These are phyloP conservation scores for Rhynchotus rufescens DNA, from an alignment of 2,797 vertebrate genomes.

Conservation along the genomic window DNA sequence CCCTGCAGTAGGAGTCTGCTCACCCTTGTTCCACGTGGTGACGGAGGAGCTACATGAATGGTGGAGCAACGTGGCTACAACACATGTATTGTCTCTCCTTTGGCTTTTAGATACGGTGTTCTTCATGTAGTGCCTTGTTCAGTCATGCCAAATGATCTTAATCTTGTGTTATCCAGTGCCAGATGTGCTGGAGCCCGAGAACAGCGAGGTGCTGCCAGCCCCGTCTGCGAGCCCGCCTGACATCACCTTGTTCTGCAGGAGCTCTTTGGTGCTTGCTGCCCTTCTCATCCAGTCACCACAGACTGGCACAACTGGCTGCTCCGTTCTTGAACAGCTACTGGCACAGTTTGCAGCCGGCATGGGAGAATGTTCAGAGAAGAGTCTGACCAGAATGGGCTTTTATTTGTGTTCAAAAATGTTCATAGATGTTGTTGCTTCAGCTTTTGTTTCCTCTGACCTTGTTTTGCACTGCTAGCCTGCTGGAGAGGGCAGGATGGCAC, in stretches of 20 bases:
- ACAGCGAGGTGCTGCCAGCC: background rate
- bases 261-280: conserved; percentile 6
- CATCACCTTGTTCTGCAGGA: conserved; percentile 41
- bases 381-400: background rate
- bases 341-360: background rate
- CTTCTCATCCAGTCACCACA: background rate
- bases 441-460: conserved; percentile 41
- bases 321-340: background rate
- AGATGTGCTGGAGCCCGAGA: background rate
- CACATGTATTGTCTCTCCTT: background rate
- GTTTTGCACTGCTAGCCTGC: background rate
- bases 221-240: background rate
- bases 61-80: background rate
- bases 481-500: background rate
- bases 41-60: background rate
- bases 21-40: background rate
- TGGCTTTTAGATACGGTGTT: background rate
- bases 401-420: background rate
- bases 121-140: background rate
- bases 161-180: background rate
- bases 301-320: background rate
- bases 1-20: background rate
- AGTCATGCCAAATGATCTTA: background rate
- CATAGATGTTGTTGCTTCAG: background rate
- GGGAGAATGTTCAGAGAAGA: background rate